phyloP scores from a whole-genome alignment of 2,797 vertebrate genomes.

The Sphenodon punctatus region DNA sequence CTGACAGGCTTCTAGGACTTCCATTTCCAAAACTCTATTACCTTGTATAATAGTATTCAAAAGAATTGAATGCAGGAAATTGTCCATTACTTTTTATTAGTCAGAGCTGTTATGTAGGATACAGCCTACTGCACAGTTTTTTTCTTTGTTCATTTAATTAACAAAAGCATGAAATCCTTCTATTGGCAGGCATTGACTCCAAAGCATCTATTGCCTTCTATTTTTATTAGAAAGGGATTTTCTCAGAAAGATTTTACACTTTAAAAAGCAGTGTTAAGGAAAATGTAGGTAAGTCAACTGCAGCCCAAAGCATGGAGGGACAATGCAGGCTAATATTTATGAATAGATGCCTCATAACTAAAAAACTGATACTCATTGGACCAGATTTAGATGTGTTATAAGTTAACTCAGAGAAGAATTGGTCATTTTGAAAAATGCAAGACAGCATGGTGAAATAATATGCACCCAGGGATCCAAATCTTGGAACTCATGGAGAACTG shows the following conservation, averaged over 20 bases:
- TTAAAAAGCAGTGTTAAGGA: constrained; percentile 5
- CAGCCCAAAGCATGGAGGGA: constrained; percentile 16
- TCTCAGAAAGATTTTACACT: constrained; percentile 20
- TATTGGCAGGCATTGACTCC: constrained; percentile 61
- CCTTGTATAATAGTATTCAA: constrained; percentile 90
- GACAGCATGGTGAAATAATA: too few species aligned
- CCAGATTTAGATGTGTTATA: neutral
- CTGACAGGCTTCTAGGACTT: constrained; percentile 89
- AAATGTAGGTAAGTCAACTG: constrained; percentile 39
- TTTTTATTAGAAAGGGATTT: constrained; percentile 43
- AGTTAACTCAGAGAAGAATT: too few species aligned
- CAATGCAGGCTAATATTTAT: constrained; percentile 41
- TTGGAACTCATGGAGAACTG: too few species aligned
- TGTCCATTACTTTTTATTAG: constrained; percentile 85
- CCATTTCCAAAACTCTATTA: constrained; percentile 91
- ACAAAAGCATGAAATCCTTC: constrained; percentile 83
- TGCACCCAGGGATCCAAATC: too few species aligned
- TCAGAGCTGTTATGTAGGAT: constrained; percentile 71
- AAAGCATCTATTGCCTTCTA: constrained; percentile 29
- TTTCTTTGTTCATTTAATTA: constrained; percentile 93
- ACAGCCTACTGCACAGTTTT: constrained; percentile 69
- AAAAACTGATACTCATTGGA: constrained; percentile 1
- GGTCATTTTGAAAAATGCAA: too few species aligned
- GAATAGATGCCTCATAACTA: neutral
- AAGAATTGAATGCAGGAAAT: constrained; percentile 81